These are phyloP conservation scores for Drosophila nikananu DNA, from an alignment of 1,140 invertebrate species.

Conservation along the genomic window DNA sequence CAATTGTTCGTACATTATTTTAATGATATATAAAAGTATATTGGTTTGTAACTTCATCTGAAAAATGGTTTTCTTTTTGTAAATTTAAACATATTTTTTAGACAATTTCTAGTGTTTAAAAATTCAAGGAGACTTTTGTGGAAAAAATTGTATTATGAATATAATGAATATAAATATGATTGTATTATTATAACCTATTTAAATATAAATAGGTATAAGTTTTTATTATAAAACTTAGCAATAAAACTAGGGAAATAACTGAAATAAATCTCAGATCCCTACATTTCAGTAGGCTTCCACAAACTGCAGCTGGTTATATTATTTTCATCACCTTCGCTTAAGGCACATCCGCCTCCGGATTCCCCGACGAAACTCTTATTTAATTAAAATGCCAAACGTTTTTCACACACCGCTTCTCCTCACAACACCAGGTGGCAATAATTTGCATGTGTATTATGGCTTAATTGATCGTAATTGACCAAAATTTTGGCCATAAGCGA, in stretches of 20 bases:
- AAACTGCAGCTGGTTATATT: not conserved
- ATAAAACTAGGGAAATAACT: not conserved
- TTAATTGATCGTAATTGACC: constrained; percentile 71
- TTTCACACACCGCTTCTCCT: constrained; percentile 37
- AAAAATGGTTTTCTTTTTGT: not conserved
- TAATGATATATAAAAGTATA: not conserved
- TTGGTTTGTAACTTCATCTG: not conserved
- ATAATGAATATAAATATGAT: not conserved
- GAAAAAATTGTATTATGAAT: not conserved
- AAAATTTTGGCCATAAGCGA: constrained; percentile 59
- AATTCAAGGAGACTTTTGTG: no score
- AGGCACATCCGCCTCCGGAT: constrained; percentile 6
- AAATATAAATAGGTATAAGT: no score
- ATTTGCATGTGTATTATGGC: constrained; percentile 53
- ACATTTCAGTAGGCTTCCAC: no score
- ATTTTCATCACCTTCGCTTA: constrained; percentile 5
- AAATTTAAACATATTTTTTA: no score
- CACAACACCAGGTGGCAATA: constrained; percentile 22
- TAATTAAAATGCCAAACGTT: constrained; percentile 51
- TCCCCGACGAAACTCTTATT: not conserved
- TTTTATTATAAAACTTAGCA: not conserved
- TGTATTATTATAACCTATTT: not conserved
- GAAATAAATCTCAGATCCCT: not conserved
- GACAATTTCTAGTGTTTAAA: not conserved
- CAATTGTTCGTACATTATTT: no score